phyloP scores from a whole-genome alignment of 1,140 invertebrate species.

The Bradysia coprophila region DNA sequence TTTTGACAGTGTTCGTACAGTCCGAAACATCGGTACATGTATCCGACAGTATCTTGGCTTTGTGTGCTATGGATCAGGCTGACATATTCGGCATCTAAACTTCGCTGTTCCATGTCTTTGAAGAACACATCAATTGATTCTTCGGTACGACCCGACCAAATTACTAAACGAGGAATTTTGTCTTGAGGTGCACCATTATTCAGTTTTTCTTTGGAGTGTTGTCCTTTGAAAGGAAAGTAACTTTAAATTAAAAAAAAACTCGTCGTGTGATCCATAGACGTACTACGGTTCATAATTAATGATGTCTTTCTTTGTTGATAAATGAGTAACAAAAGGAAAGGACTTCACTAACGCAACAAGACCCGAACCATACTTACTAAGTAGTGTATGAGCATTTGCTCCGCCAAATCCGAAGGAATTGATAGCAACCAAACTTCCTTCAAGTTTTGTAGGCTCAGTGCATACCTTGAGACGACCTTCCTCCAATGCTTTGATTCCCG shows the following conservation, averaged over 20 bases:
- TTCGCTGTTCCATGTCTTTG: slow-evolving; percentile 35
- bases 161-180: slow-evolving; percentile 30
- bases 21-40: slow-evolving; percentile 34
- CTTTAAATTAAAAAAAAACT: not conserved
- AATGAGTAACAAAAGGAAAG: not conserved
- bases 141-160: slow-evolving; percentile 32
- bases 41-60: slow-evolving; percentile 29
- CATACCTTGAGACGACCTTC: slow-evolving; percentile 54
- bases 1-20: slow-evolving; percentile 28
- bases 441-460: slow-evolving; percentile 39
- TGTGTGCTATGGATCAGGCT: slow-evolving; percentile 32
- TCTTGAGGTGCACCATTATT: slow-evolving; percentile 30
- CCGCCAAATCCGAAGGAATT: slow-evolving; percentile 79
- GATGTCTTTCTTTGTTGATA: not conserved
- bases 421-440: slow-evolving; percentile 39
- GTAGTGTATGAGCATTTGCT: slow-evolving; percentile 47
- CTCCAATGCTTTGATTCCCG: slow-evolving; percentile 45
- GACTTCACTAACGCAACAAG: not conserved
- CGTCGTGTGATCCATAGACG: not conserved
- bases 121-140: slow-evolving; percentile 50
- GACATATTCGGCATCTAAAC: slow-evolving; percentile 34
- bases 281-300: not conserved
- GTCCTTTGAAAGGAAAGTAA: not conserved
- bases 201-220: slow-evolving; percentile 25
- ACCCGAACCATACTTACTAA: slow-evolving; percentile 24